phyloP scores from a whole-genome alignment of 1,140 invertebrate genomes.

The Meloidogyne exigua region DNA sequence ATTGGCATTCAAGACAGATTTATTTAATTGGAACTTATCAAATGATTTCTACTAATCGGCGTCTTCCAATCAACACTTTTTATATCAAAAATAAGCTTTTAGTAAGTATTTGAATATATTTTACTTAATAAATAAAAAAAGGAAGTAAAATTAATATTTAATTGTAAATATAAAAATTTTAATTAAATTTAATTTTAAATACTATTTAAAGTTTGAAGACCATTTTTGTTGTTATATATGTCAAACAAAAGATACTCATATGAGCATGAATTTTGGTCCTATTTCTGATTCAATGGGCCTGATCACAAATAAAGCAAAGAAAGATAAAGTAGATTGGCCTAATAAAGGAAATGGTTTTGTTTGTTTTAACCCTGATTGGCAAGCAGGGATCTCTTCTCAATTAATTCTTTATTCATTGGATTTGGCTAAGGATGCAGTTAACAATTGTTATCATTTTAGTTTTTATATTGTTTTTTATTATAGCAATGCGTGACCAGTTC shows the following conservation, averaged over 20 bases:
- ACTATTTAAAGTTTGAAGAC: background rate
- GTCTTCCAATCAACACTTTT: background rate
- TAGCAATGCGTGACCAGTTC: background rate
- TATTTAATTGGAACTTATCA: constrained; percentile 12
- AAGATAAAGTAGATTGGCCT: background rate
- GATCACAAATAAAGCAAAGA: background rate
- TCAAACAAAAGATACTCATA: background rate
- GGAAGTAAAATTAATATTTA: too few relatives aligned
- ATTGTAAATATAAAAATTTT: too few relatives aligned
- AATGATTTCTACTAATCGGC: background rate
- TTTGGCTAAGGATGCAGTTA: background rate
- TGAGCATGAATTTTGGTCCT: background rate
- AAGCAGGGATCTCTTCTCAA: background rate
- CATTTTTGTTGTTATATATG: background rate
- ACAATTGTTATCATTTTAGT: background rate
- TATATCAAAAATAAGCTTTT: background rate
- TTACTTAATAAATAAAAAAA: too few relatives aligned
- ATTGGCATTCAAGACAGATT: background rate
- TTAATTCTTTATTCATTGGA: background rate
- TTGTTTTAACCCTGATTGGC: background rate
- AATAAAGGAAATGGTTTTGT: background rate
- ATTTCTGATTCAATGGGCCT: background rate
- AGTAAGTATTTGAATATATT: background rate
- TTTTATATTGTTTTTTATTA: background rate
- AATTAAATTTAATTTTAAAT: background rate